Evolutionary conservation across 2,113 vertebrate genomes (phyloP).

Genomic region (Pangasianodon hypophthalmus): DNA sequence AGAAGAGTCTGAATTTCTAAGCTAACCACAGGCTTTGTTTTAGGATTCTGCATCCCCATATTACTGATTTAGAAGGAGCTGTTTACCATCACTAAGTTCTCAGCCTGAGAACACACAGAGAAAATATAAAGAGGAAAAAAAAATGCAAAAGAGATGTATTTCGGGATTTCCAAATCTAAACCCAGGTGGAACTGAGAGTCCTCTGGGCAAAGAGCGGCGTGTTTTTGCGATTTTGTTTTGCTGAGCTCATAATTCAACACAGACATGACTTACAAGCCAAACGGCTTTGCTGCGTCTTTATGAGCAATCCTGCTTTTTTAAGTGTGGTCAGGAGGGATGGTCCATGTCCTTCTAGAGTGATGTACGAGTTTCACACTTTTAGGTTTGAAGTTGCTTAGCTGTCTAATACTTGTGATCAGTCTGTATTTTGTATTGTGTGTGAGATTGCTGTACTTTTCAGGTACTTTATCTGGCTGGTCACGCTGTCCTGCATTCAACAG

Average conservation of each 20-base stretch:
- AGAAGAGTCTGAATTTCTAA: not conserved
- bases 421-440: slow-evolving; percentile 29
- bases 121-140: slow-evolving; percentile 49
- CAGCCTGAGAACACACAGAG: slow-evolving; percentile 59
- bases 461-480: slow-evolving; percentile 24
- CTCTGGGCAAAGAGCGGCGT: slow-evolving; percentile 67
- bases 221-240: slow-evolving; percentile 73
- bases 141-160: slow-evolving; percentile 63
- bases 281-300: slow-evolving; percentile 66
- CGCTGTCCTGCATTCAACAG: not conserved
- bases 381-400: slow-evolving; percentile 42
- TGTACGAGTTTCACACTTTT: slow-evolving; percentile 51
- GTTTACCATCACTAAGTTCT: slow-evolving; percentile 31
- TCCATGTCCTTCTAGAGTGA: slow-evolving; percentile 41
- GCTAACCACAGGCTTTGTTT: slow-evolving; percentile 27
- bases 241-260: slow-evolving; percentile 77
- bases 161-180: slow-evolving; percentile 60
- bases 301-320: slow-evolving; percentile 53
- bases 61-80: slow-evolving; percentile 30
- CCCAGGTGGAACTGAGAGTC: slow-evolving; percentile 62
- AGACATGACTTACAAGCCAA: slow-evolving; percentile 66
- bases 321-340: slow-evolving; percentile 54
- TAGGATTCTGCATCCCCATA: slow-evolving; percentile 43
- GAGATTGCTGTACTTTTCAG: slow-evolving; percentile 20
- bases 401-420: slow-evolving; percentile 5